Conservation (phyloP, 2,888 invertebrate genomes). For the Palloptera scutellata region DNA sequence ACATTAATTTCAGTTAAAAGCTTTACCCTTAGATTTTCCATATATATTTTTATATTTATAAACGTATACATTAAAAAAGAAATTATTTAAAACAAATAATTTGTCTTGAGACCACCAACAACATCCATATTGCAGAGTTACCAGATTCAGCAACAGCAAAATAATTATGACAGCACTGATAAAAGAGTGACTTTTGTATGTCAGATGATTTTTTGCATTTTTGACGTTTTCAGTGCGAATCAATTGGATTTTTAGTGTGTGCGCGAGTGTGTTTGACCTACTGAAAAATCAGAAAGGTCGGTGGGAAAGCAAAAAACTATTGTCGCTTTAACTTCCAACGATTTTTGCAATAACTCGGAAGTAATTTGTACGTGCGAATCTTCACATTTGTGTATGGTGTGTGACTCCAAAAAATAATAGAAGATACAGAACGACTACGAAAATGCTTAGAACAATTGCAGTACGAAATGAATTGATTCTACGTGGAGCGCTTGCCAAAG, state of each 20-base stretch:
- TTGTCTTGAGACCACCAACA: too few species aligned
- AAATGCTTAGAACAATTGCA: constrained; percentile 79
- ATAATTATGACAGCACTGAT: too few species aligned
- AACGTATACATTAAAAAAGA: too few species aligned
- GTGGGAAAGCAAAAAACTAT: background rate
- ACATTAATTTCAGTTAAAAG: too few species aligned
- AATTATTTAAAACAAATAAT: too few species aligned
- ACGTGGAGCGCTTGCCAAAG: constrained; percentile 67
- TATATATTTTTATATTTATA: too few species aligned
- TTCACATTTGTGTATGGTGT: background rate
- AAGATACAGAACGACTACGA: constrained; percentile 3
- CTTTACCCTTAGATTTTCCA: too few species aligned
- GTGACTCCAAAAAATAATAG: background rate
- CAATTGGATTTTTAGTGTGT: background rate
- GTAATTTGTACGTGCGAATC: background rate
- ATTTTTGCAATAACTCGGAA: background rate
- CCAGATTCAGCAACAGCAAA: too few species aligned
- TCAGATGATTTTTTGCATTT: too few species aligned
- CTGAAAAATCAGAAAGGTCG: constrained; percentile 7
- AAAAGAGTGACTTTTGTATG: too few species aligned
- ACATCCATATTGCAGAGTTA: too few species aligned
- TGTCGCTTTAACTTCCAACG: background rate
- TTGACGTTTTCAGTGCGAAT: background rate
- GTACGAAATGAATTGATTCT: constrained; percentile 73
- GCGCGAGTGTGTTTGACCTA: background rate